These are phyloP conservation scores for Diachrysia chrysitis DNA, from an alignment of 2,888 invertebrate genomes.

Conservation along the genomic window DNA sequence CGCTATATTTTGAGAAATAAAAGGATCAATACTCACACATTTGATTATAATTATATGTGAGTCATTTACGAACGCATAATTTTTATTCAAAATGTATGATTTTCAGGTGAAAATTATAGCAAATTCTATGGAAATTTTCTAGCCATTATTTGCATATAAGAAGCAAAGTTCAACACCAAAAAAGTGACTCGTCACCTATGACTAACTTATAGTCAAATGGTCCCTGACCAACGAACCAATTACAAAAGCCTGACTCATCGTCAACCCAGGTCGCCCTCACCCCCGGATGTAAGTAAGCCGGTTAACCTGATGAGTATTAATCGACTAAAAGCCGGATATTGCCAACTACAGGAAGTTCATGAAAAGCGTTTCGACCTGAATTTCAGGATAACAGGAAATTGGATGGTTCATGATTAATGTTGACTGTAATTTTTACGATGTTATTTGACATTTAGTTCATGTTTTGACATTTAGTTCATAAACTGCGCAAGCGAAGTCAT, in stretches of 20 bases:
- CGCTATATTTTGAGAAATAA: no score
- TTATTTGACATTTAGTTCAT: slow-evolving; percentile 9
- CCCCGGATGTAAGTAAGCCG: slow-evolving; percentile 68
- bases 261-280: slow-evolving; percentile 34
- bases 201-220: slow-evolving; percentile 22
- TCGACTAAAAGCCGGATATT: slow-evolving; percentile 86
- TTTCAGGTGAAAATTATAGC: neutral
- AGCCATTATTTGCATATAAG: neutral
- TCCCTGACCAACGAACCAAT: slow-evolving; percentile 17
- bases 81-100: no score
- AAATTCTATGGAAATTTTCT: neutral
- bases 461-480: no score
- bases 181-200: slow-evolving; percentile 17
- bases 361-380: slow-evolving; percentile 65
- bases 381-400: slow-evolving; percentile 74
- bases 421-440: slow-evolving; percentile 14
- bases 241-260: slow-evolving; percentile 36
- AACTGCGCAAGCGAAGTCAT: no score
- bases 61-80: no score
- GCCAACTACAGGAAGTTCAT: slow-evolving; percentile 68
- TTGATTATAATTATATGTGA: no score
- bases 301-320: slow-evolving; percentile 71
- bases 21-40: no score
- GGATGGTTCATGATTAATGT: slow-evolving; percentile 56
- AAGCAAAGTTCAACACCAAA: slow-evolving; percentile 8